Conservation (phyloP, 2,797 vertebrate species). For the Artibeus lituratus region DNA sequence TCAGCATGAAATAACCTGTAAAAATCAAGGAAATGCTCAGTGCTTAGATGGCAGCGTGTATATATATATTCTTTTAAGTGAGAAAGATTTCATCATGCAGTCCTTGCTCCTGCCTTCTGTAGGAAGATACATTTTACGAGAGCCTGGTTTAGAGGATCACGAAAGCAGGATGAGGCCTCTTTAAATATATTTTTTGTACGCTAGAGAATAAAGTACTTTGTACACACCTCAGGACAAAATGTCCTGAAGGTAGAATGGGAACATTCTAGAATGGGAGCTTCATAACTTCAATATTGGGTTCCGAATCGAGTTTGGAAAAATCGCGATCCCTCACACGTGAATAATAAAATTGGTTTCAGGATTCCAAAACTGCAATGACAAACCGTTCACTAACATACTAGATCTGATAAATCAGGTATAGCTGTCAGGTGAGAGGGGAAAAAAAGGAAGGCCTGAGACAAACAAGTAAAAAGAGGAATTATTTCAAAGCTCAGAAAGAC, state of each 20-base stretch:
- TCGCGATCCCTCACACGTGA: not conserved
- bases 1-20: conserved; percentile 86
- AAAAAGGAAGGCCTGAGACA: not conserved
- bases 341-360: conserved; percentile 33
- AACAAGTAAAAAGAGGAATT: not conserved
- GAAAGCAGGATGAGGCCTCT: conserved; percentile 59
- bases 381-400: conserved; percentile 15
- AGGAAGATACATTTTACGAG: conserved; percentile 65
- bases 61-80: conserved; percentile 15
- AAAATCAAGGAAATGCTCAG: conserved; percentile 79
- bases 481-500: conserved; percentile 36
- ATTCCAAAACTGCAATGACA: conserved; percentile 1
- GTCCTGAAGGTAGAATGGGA: conserved; percentile 38
- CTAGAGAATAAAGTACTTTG: conserved; percentile 62
- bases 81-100: conserved; percentile 62
- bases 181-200: conserved; percentile 46
- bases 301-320: conserved; percentile 26
- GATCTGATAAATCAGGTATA: not conserved
- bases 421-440: not conserved
- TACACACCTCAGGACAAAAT: conserved; percentile 59
- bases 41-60: conserved; percentile 74
- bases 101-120: conserved; percentile 60
- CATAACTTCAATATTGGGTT: conserved; percentile 3
- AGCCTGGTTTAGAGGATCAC: conserved; percentile 54
- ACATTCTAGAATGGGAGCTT: too few relatives aligned